Conservation (phyloP, 1,140 invertebrate species). For the Mya arenaria region DNA sequence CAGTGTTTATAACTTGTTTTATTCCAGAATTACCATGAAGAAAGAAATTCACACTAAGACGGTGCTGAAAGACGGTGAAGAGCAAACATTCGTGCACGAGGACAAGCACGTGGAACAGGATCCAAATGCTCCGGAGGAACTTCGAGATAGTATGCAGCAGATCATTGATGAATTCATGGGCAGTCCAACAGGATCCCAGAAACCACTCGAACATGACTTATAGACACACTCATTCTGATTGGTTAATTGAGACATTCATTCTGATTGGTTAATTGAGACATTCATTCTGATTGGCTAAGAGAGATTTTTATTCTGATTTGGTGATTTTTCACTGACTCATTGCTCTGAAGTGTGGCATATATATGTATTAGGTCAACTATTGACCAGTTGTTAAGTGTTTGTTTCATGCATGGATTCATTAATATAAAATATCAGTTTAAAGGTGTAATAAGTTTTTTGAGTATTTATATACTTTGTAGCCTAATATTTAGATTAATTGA, state of each 20-base stretch:
- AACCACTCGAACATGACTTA: slow-evolving; percentile 54
- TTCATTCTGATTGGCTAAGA: background rate
- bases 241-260: no score
- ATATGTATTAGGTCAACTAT: no score
- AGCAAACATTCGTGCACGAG: slow-evolving; percentile 75
- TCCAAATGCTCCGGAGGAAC: slow-evolving; percentile 76
- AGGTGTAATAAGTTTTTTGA: no score
- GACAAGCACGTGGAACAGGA: slow-evolving; percentile 77
- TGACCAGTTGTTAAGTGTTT: no score
- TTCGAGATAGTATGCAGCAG: slow-evolving; percentile 77
- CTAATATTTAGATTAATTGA: no score
- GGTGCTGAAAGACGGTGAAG: slow-evolving; percentile 73
- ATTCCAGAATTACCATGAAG: slow-evolving; percentile 76
- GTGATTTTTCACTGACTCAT: background rate
- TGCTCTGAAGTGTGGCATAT: no score
- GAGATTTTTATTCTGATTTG: background rate
- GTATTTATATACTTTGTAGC: no score
- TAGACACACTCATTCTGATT: slow-evolving; percentile 27
- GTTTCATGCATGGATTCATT: no score
- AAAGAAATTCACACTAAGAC: slow-evolving; percentile 79
- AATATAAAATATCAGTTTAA: no score
- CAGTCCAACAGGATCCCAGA: slow-evolving; percentile 50
- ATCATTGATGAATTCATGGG: slow-evolving; percentile 80
- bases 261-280: background rate
- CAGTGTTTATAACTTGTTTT: no score